phyloP scores from a whole-genome alignment of 2,797 vertebrate species.

The Triplophysa bombifrons region DNA sequence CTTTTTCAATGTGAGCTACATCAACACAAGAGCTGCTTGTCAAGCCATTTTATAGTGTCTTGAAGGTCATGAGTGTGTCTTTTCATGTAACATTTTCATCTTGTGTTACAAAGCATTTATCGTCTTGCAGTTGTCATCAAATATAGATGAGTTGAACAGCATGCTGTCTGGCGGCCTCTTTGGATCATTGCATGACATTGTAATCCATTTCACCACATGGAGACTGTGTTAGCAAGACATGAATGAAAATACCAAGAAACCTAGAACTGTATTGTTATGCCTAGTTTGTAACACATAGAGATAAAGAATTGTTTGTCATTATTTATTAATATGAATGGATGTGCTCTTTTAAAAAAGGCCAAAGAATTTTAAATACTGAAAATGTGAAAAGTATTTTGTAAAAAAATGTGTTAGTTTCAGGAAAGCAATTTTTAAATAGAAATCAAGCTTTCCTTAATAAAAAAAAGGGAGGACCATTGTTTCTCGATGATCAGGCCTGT shows the following conservation, averaged over 20 bases:
- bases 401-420: background rate
- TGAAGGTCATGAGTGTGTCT: constrained; percentile 9
- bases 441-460: background rate
- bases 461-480: background rate
- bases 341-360: background rate
- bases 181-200: constrained; percentile 14
- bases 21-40: background rate
- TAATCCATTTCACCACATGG: background rate
- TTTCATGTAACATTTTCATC: constrained; percentile 38
- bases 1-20: background rate
- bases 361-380: background rate
- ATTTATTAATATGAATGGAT: background rate
- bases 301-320: background rate
- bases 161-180: constrained; percentile 44
- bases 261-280: no score
- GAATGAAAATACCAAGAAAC: background rate
- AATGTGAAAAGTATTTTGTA: no score
- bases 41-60: background rate
- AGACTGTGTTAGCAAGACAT: background rate
- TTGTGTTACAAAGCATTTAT: constrained; percentile 19
- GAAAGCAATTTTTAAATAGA: background rate
- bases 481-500: background rate
- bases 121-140: constrained; percentile 55
- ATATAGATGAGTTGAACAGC: constrained; percentile 65
- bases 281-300: no score